phyloP scores from a whole-genome alignment of 2,888 invertebrate species.

The Yponomeuta evonymella region DNA sequence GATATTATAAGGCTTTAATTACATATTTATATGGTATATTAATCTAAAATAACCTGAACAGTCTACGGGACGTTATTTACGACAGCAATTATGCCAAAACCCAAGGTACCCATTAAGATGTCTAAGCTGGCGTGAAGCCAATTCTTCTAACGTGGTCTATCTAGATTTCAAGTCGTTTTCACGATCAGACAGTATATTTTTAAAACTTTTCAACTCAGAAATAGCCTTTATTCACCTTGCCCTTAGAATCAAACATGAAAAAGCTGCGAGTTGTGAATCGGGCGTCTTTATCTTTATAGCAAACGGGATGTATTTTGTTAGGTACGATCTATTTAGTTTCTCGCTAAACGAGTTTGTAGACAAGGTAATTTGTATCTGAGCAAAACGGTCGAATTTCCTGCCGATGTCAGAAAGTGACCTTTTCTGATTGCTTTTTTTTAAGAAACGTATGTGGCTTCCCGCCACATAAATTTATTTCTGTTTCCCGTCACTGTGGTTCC shows the following conservation, averaged over 20 bases:
- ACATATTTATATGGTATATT: too few relatives aligned
- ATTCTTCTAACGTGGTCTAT: background rate
- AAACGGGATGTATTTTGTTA: background rate
- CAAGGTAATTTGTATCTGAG: background rate
- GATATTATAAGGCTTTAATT: too few relatives aligned
- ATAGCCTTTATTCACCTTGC: background rate
- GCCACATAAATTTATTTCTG: too few relatives aligned
- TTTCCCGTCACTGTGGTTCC: too few relatives aligned
- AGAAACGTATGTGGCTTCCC: too few relatives aligned
- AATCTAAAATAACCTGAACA: background rate
- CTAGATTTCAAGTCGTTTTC: background rate
- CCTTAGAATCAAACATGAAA: background rate
- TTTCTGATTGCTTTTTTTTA: too few relatives aligned
- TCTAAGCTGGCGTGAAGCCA: background rate
- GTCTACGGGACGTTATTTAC: background rate
- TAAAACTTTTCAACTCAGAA: background rate
- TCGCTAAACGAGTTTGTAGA: background rate
- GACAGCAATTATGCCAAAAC: constrained; percentile 1
- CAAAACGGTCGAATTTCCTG: background rate
- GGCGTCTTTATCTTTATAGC: background rate
- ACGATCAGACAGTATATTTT: background rate
- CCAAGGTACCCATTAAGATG: background rate
- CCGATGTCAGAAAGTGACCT: too few relatives aligned
- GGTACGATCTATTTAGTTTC: background rate
- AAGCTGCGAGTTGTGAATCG: background rate